Evolutionary conservation across 1,140 invertebrate species (phyloP), one percentile per base, ranked within the genome.

Genomic region (Bombus confusus): DNA sequence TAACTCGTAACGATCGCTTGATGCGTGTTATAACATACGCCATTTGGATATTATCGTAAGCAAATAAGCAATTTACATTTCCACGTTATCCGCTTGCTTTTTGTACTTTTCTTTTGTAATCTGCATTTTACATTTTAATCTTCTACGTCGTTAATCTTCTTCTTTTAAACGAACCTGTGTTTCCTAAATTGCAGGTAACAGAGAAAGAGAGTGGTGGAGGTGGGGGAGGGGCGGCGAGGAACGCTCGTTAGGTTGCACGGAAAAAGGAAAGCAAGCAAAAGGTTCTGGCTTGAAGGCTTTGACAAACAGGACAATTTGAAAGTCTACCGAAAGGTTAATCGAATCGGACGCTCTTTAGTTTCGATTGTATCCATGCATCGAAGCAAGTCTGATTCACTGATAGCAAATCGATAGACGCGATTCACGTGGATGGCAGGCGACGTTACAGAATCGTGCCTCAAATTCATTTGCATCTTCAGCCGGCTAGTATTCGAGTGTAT

Each of bases 391-490:
- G 76, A 71, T 79, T 79, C 18, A 37, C 3, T n/a, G 66, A 84
- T 84, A 52, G 66, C 34, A 84, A 84, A 84, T 84, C 83, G 82
- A 84, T 84, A 79, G 52, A 15, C 22, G 0, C 47, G 64, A 69
- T n/a, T 57, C 34, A 43, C 39, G 73, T 31, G 22, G n/a, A 31
- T 34, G 34, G 31, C 22, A 13, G 62, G 41, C 43, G 43, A 83
- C 22, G 62, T 66, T 69, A 78, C 82, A 59, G 74, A 83, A 78
- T 43, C 68, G 52, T 62, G 31, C 39, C 25, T 47, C 76, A 71
- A 84, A 84, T 84, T 72, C 83, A 84, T 84, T 84, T 84, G 83
- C 83, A 84, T 84, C 83, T 72, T 80, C 68, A 41, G 28, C 6
- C 18, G 22, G 47, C 15, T 74, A 25, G 37, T 57, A 59, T 84